Conservation (phyloP, 2,113 vertebrate species). For the Carettochelys insculpta region DNA sequence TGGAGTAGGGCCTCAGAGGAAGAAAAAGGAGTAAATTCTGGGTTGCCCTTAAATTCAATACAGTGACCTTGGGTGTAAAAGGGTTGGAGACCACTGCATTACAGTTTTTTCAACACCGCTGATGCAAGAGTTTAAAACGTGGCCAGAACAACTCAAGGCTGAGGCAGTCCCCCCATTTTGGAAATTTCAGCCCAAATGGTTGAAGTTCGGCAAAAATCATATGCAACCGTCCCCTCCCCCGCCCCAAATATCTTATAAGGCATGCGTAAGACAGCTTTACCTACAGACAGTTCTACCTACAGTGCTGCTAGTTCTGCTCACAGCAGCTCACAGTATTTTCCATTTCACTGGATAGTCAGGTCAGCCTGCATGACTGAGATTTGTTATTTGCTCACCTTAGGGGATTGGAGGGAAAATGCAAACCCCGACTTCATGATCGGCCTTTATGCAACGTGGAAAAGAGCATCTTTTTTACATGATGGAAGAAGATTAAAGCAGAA, state of each 20-base stretch:
- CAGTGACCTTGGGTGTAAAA: no score
- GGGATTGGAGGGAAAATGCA: no score
- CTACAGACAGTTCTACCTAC: not conserved
- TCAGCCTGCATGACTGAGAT: not conserved
- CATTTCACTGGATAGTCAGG: constrained; percentile 9
- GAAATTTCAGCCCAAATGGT: not conserved
- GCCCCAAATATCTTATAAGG: rapidly evolving
- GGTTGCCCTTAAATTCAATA: no score
- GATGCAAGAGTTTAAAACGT: not conserved
- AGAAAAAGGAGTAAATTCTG: no score
- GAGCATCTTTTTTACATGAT: not conserved
- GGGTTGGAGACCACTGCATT: no score
- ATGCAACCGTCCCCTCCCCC: no score
- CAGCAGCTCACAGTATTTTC: not conserved
- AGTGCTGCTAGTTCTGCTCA: not conserved
- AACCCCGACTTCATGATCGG: not conserved
- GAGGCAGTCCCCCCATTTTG: not conserved
- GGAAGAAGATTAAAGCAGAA: constrained; percentile 3
- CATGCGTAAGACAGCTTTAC: not conserved
- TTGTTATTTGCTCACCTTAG: not conserved
- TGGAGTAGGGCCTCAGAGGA: no score
- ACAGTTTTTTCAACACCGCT: not conserved
- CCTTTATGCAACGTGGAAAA: not conserved
- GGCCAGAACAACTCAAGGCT: constrained; percentile 1
- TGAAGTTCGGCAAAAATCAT: not conserved